Evolutionary conservation across 1,140 invertebrate species (phyloP).

Genomic region (Diachasma alloeum): DNA sequence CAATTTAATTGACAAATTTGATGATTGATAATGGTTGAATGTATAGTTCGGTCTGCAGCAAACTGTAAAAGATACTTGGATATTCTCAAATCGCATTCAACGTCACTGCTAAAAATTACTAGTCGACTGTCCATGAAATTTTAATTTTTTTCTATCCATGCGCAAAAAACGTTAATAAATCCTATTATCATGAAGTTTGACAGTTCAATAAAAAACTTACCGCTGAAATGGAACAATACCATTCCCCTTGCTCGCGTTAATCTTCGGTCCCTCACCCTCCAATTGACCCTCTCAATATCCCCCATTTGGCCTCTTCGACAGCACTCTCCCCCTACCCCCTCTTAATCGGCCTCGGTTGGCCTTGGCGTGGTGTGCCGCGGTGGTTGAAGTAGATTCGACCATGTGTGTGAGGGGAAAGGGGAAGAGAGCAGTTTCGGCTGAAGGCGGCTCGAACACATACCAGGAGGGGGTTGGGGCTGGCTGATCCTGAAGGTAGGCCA

Average conservation of each 20-base stretch:
- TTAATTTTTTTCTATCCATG: too few relatives aligned
- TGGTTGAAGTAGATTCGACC: background rate
- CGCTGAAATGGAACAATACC: background rate
- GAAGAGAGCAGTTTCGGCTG: background rate
- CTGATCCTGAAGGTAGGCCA: slow-evolving; percentile 25
- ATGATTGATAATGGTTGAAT: too few relatives aligned
- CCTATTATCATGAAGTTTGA: too few relatives aligned
- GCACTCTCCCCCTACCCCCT: background rate
- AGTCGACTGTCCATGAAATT: too few relatives aligned
- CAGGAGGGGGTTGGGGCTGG: background rate
- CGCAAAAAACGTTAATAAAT: too few relatives aligned
- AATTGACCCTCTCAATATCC: background rate
- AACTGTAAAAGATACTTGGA: too few relatives aligned
- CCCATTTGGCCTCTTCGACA: background rate
- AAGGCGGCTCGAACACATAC: background rate
- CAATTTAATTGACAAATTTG: too few relatives aligned
- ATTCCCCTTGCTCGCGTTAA: background rate
- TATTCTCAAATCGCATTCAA: too few relatives aligned
- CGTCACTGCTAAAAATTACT: too few relatives aligned
- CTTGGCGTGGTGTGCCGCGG: slow-evolving; percentile 25
- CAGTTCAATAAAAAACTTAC: too few relatives aligned
- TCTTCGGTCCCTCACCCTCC: background rate
- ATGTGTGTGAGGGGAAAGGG: background rate
- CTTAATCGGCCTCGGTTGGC: background rate
- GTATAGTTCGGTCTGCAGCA: too few relatives aligned